phyloP scores from a whole-genome alignment of 2,113 vertebrate genomes.

The Okapia johnstoni region DNA sequence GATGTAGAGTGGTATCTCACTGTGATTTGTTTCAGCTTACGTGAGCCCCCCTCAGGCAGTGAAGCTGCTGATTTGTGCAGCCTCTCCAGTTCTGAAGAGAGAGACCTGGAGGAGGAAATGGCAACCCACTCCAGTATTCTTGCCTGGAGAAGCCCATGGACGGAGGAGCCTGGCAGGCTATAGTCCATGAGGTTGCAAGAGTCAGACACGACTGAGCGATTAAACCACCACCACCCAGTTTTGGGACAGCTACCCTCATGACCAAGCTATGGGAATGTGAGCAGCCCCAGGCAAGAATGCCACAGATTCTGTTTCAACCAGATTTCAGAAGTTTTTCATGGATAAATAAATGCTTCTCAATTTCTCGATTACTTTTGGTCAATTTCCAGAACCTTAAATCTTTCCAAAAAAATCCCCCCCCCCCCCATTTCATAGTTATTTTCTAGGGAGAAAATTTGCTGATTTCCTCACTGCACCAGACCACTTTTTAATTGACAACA shows the following conservation, averaged over 20 bases:
- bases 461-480: background rate
- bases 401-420: background rate
- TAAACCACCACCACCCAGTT: background rate
- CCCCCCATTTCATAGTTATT: background rate
- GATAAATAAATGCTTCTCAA: background rate
- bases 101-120: background rate
- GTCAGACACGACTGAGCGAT: fast-evolving
- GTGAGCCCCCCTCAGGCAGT: background rate
- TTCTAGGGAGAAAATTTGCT: background rate
- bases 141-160: background rate
- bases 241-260: background rate
- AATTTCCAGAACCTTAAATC: background rate
- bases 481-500: background rate
- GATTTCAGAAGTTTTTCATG: background rate
- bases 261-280: background rate
- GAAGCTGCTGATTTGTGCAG: background rate
- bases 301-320: background rate
- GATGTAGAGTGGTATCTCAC: background rate
- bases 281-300: background rate
- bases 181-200: background rate
- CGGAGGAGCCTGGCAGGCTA: background rate
- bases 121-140: background rate
- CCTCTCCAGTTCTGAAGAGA: background rate
- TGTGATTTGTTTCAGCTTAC: background rate
- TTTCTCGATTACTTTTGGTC: background rate